Base-by-base conservation (phyloP, 2,888 invertebrate species). In the Xanthostigma xanthostigma region DNA sequence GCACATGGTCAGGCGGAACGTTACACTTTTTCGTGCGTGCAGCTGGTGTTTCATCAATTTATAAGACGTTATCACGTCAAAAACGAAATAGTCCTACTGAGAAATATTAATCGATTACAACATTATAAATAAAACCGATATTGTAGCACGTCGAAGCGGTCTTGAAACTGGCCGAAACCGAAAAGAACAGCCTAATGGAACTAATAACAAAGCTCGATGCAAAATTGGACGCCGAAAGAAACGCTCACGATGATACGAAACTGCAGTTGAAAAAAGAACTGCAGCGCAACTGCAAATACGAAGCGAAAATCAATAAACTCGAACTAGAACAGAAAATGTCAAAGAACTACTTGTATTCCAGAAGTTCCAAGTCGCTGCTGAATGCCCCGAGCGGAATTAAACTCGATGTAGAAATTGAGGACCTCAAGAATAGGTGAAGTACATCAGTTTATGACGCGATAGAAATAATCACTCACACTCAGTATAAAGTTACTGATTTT, bases 181-280 rank as follows among this genome's bases (percentile, higher is more conserved):
- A 82, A 65, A 72, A 76, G 12, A 67, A 74, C 50, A 68, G 75
- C 44, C 62, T 83, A 4, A 61, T 81, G 2, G 78, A 78, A 49
- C 60, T 83, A 41, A 68, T 78, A 1, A 64, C 72, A 8, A 67
- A 71, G 1, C 63, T 78, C 38, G 78, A 79, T 56, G 66, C 68
- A 34, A 71, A 80, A 53, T 54, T 81, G 37, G 75, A 78, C 45
- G 59, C 64, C 8, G 81, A 81, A 59, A 62, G 73, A 51, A 61
- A 60, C n/a, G 61, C 64, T 1, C 59, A 61, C 51, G 51, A 56
- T 5, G 60, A 61, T 50, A 59, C 60, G 3, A 60, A 70, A 62
- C 58, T 63, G 40, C 56, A 60, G 10, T 57, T 69, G 39, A 59
- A 66, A 41, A 56, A 56, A 10, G 74, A 75, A 54, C 70, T 75